phyloP scores from a whole-genome alignment of 2,113 vertebrate genomes.

The Albula glossodonta region DNA sequence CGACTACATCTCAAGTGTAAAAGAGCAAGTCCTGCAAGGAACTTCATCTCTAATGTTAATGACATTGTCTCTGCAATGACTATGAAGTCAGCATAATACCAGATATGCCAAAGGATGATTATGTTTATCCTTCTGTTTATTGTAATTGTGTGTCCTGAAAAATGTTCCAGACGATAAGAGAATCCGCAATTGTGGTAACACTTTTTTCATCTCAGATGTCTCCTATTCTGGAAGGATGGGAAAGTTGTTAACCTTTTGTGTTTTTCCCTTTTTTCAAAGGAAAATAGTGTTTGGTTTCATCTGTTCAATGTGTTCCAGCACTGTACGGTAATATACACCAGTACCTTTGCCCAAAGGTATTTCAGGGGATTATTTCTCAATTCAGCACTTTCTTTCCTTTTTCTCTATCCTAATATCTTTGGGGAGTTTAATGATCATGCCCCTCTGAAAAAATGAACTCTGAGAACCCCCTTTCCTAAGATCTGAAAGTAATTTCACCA shows the following conservation, averaged over 20 bases:
- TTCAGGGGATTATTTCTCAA: constrained; percentile 43
- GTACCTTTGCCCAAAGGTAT: constrained; percentile 49
- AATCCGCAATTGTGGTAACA: constrained; percentile 61
- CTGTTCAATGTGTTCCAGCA: constrained; percentile 20
- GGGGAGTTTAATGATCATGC: constrained; percentile 38
- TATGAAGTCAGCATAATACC: constrained; percentile 50
- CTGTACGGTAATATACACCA: constrained; percentile 38
- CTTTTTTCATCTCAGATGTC: constrained; percentile 31
- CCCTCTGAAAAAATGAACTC: constrained; percentile 48
- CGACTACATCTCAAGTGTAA: background rate
- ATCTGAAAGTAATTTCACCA: constrained; percentile 51
- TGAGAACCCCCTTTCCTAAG: constrained; percentile 25
- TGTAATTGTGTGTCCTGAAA: constrained; percentile 48
- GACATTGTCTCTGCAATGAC: constrained; percentile 54
- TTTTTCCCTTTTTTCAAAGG: constrained; percentile 12
- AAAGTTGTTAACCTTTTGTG: background rate
- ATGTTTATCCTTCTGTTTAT: constrained; percentile 49
- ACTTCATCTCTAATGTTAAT: constrained; percentile 57
- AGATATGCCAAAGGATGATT: constrained; percentile 42
- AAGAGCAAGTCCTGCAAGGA: background rate
- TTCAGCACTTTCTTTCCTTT: constrained; percentile 49
- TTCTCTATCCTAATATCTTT: constrained; percentile 37
- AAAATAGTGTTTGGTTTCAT: constrained; percentile 5
- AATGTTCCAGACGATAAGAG: constrained; percentile 38
- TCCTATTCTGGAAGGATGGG: constrained; percentile 13